Base-by-base conservation (phyloP, 1,140 invertebrate species). In the Akabosia matsudoensis region DNA sequence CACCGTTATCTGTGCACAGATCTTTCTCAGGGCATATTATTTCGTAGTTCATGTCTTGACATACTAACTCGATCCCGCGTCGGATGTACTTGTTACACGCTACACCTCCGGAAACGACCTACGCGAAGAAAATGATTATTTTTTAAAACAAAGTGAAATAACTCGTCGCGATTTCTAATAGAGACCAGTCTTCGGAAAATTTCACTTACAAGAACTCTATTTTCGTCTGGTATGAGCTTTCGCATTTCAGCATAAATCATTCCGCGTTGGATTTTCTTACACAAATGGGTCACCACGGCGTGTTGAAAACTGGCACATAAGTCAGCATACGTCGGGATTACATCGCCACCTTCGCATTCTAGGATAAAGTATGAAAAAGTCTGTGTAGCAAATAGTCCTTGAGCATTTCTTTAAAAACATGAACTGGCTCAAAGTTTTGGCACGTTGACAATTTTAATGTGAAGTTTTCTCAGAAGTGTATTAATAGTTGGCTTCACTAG, bases 1-100 rank as follows among this genome's bases (percentile, higher is more conserved):
- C 88, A 24, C 97, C 97, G 90, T 99, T 99, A 84, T 99, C 97
- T 1, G 93, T 97, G 83, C 97, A 99, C 0, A 97, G 88, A 82
- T 90, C 88, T n/a, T 91, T 89, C 18, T 94, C 92, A 24, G 97
- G 95, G 79, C 91, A 88, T 56, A 88, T 88, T 24, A 92, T 87
- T 80, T 87, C 86, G 81, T 90, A 95, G 30, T 86, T 87, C 79
- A 89, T 87, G 76, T 90, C 85, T 2, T 87, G 78, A 82, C 92
- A 93, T 61, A 97, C 81, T 75, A 90, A 84, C 82, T 86, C 80
- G 3, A 99, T 84, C 73, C 89, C 88, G 76, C 87, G 85, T 67
- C 89, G 88, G 22, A 99, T 91, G 82, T 91, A 94, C 84, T 91
- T 86, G 85, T 99, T 99, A 83, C 93, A 93, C 3, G 97, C 97